Conservation (phyloP, 1,140 invertebrate species). For the Ooceraea biroi region DNA sequence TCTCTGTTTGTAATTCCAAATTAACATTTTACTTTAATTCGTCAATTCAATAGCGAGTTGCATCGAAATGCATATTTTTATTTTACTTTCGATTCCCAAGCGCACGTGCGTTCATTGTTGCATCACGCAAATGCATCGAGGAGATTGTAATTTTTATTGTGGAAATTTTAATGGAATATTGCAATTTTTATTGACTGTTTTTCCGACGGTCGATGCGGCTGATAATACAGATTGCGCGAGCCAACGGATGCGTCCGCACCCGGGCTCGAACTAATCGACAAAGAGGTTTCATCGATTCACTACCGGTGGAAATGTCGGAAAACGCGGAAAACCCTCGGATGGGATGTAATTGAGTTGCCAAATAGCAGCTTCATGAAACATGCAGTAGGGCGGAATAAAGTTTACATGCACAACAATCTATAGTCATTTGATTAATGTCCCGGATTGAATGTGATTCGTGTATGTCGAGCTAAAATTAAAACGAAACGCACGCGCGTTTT, state of each 20-base stretch:
- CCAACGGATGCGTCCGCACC: neutral
- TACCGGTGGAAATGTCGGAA: neutral
- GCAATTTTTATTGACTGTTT: neutral
- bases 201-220: conserved; percentile 8
- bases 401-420: conserved; percentile 41
- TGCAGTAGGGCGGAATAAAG: conserved; percentile 38
- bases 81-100: neutral
- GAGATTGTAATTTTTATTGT: neutral
- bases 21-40: neutral
- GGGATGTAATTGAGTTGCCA: conserved; percentile 26
- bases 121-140: neutral
- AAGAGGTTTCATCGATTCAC: conserved; percentile 28
- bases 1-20: neutral
- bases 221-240: conserved; percentile 38
- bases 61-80: neutral
- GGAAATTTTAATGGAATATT: neutral
- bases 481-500: conserved; percentile 35
- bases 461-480: conserved; percentile 38
- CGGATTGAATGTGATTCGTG: conserved; percentile 44
- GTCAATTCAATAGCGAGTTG: neutral
- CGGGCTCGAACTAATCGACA: neutral
- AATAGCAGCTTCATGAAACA: conserved; percentile 55
- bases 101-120: neutral
- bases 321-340: neutral
- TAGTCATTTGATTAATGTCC: conserved; percentile 52